Evolutionary conservation across 2,888 invertebrate species (phyloP).

Genomic region (Harmothoe impar): DNA sequence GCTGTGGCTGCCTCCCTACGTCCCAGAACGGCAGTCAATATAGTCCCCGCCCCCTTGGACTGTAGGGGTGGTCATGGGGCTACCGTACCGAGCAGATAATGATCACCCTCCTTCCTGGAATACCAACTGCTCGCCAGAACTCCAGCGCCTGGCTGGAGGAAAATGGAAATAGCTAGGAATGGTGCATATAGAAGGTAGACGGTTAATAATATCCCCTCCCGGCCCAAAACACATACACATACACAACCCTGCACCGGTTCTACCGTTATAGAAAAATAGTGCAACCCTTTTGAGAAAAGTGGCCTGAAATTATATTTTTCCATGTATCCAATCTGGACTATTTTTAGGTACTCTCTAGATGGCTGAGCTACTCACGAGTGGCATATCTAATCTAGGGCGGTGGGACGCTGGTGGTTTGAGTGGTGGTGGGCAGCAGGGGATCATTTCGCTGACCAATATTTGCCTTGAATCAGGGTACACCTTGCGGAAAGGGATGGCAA

Average conservation of each 20-base stretch:
- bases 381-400: slow-evolving; percentile 28
- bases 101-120: neutral
- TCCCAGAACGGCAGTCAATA: neutral
- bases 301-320: neutral
- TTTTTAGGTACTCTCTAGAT: neutral
- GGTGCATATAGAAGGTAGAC: no score
- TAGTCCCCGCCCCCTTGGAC: neutral
- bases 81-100: slow-evolving; percentile 5
- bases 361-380: neutral
- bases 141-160: neutral
- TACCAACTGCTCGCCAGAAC: slow-evolving; percentile 1
- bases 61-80: slow-evolving; percentile 12
- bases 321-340: neutral
- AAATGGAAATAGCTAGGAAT: neutral
- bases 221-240: no score
- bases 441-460: slow-evolving; percentile 58
- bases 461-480: slow-evolving; percentile 56
- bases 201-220: no score
- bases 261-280: no score
- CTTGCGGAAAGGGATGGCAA: slow-evolving; percentile 57
- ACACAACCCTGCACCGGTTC: no score
- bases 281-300: no score
- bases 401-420: neutral
- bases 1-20: neutral
- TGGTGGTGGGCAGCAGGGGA: slow-evolving; percentile 11